phyloP scores from a whole-genome alignment of 2,797 vertebrate genomes.

The Petrocephalus schoutedeni region DNA sequence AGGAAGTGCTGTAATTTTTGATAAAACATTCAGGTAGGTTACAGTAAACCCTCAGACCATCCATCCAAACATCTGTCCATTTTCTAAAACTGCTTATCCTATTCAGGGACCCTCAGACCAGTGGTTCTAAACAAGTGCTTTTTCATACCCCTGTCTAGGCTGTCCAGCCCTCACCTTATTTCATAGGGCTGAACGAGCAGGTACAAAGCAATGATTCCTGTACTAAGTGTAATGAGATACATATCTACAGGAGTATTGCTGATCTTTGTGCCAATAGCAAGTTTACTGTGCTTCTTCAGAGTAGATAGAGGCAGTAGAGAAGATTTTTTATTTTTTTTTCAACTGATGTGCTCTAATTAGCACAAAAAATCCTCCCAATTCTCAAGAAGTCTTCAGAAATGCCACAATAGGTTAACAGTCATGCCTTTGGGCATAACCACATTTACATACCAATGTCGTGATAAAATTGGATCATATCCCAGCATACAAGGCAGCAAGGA shows the following conservation, averaged over 20 bases:
- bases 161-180: not conserved
- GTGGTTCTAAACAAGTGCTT: not conserved
- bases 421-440: not conserved
- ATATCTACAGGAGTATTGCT: not conserved
- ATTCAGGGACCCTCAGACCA: not conserved
- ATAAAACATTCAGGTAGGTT: not conserved
- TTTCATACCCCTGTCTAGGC: not conserved
- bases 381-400: not conserved
- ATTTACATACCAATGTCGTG: not conserved
- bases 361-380: not conserved
- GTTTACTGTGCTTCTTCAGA: not conserved
- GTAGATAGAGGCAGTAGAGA: not conserved
- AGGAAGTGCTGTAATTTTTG: not conserved
- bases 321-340: not conserved
- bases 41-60: not conserved
- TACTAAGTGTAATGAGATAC: not conserved
- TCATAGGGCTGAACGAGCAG: not conserved
- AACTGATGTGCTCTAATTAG: not conserved
- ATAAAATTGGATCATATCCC: not conserved
- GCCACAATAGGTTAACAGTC: not conserved
- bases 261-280: not conserved
- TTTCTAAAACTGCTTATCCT: not conserved
- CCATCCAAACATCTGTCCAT: not conserved
- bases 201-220: not conserved
- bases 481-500: not conserved